Conservation (phyloP, 2,797 vertebrate genomes). For the Ptychadena robeensis region DNA sequence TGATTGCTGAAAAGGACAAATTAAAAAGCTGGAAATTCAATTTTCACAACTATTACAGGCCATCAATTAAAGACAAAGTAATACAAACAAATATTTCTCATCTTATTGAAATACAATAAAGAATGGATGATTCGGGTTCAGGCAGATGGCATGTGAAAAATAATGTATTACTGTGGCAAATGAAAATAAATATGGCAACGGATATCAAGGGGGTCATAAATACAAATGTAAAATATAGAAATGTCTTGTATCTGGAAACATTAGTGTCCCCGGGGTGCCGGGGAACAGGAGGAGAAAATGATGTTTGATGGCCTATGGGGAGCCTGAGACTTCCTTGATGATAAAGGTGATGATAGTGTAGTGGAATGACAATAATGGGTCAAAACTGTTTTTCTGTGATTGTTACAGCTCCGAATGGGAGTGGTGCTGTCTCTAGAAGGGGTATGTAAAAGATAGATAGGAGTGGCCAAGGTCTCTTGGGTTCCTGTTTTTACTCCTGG, state of each 20-base stretch:
- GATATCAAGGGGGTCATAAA: background rate
- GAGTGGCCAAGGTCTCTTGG: too few species aligned
- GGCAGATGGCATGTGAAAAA: constrained; percentile 28
- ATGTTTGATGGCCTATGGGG: too few species aligned
- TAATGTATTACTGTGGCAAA: background rate
- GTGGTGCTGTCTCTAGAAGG: too few species aligned
- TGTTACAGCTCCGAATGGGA: too few species aligned
- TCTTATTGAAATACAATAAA: constrained; percentile 59
- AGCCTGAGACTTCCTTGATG: too few species aligned
- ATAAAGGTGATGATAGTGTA: too few species aligned
- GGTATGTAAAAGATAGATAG: too few species aligned
- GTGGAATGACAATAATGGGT: too few species aligned
- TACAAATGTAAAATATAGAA: background rate
- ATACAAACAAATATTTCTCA: constrained; percentile 64
- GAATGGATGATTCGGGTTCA: constrained; percentile 45
- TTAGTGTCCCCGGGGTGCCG: background rate
- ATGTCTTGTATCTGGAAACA: background rate
- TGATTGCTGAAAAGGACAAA: constrained; percentile 76
- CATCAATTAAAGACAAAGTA: constrained; percentile 52
- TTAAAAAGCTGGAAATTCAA: constrained; percentile 81
- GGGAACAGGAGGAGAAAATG: too few species aligned
- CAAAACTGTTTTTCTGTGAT: too few species aligned
- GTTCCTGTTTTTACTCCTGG: too few species aligned
- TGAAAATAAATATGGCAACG: constrained; percentile 25
- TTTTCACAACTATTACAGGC: constrained; percentile 64